A percentile compares a stretch with the other conserved stretches of the same genome.
These are phyloP conservation scores for Oreochromis tanganicae DNA, from an alignment of 2,113 vertebrate species.

Conservation along the genomic window DNA sequence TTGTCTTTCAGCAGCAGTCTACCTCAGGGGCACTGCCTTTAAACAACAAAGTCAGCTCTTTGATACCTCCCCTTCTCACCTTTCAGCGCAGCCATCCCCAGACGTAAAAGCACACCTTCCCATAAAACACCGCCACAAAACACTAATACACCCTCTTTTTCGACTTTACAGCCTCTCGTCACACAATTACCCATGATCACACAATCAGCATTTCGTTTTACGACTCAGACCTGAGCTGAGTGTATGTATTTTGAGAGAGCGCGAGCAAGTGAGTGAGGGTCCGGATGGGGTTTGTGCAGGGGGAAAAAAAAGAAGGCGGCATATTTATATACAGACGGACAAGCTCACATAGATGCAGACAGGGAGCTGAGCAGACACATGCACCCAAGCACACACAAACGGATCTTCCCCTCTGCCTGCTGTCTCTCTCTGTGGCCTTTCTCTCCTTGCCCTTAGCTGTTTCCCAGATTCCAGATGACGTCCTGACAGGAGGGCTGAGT, in stretches of 20 bases:
- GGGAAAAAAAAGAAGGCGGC: background rate
- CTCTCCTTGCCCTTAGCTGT: constrained; percentile 67
- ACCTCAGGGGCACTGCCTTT: constrained; percentile 55
- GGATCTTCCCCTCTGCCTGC: background rate
- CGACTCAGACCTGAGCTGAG: constrained; percentile 3
- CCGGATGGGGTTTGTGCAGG: constrained; percentile 1
- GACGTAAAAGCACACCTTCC: constrained; percentile 50
- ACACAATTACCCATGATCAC: constrained; percentile 69
- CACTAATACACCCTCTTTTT: constrained; percentile 62
- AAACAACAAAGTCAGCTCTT: constrained; percentile 70
- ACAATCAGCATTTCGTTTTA: constrained; percentile 70
- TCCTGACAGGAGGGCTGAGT: constrained; percentile 69
- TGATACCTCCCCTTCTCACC: constrained; percentile 65
- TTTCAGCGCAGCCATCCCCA: constrained; percentile 56
- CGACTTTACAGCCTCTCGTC: constrained; percentile 55
- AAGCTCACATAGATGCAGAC: background rate
- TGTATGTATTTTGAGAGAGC: background rate
- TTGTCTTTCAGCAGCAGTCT: constrained; percentile 52
- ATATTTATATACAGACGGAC: constrained; percentile 13
- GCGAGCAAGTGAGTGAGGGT: background rate
- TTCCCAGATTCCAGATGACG: constrained; percentile 71
- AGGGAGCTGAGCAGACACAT: background rate
- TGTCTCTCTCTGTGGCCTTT: constrained; percentile 36
- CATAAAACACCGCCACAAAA: constrained; percentile 68
- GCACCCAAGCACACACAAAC: background rate